Conservation (phyloP, 2,797 vertebrate genomes). For the Sciurus carolinensis region DNA sequence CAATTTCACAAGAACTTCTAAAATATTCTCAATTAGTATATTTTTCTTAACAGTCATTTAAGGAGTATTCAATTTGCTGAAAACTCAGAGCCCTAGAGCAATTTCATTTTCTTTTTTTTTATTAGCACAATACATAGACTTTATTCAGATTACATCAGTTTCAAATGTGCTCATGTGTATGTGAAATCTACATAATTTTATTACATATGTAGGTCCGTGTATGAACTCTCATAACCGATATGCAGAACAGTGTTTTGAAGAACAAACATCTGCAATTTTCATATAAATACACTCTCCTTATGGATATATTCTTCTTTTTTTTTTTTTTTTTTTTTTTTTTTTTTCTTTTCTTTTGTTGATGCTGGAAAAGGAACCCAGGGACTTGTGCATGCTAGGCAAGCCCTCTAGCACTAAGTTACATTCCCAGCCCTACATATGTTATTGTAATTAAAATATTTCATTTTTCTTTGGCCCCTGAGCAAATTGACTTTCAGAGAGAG, state of each 20-base stretch:
- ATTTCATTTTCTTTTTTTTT: slow-evolving; percentile 13
- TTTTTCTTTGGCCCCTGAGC: slow-evolving; percentile 46
- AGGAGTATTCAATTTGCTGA: slow-evolving; percentile 18
- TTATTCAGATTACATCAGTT: too few relatives aligned
- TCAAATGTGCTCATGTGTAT: too few relatives aligned
- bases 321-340: background rate
- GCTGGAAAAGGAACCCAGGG: background rate
- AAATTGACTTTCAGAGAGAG: slow-evolving; percentile 40
- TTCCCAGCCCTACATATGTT: background rate
- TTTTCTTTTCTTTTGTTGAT: background rate
- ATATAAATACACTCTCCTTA: slow-evolving; percentile 29
- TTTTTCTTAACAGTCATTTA: slow-evolving; percentile 57
- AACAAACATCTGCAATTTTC: background rate
- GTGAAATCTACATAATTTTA: too few relatives aligned
- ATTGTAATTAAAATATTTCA: slow-evolving; percentile 62
- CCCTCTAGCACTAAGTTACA: background rate
- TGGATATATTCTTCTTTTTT: slow-evolving; percentile 20
- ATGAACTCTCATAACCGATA: too few relatives aligned
- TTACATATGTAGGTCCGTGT: too few relatives aligned
- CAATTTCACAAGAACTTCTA: slow-evolving; percentile 15
- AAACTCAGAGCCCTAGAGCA: slow-evolving; percentile 6
- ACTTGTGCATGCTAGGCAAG: background rate
- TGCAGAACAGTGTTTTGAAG: too few relatives aligned
- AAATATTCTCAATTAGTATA: background rate
- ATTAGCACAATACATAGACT: too few relatives aligned